Evolutionary conservation across 2,797 vertebrate species (phyloP).

Genomic region (Tenualosa thibaudeaui): DNA sequence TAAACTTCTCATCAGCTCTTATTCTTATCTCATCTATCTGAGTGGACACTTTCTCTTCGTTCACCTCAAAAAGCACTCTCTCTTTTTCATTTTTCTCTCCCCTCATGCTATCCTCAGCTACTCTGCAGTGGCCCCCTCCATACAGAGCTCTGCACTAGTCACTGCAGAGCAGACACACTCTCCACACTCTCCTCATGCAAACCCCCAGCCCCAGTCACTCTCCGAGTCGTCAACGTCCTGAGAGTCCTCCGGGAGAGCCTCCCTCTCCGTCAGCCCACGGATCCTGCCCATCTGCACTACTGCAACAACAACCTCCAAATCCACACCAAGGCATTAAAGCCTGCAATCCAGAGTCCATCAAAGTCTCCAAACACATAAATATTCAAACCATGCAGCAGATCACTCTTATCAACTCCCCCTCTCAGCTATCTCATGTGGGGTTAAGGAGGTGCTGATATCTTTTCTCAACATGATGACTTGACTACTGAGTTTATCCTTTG

Average conservation of each 20-base stretch:
- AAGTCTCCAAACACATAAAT: not conserved
- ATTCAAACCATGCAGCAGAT: slow-evolving; percentile 11
- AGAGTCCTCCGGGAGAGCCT: not conserved
- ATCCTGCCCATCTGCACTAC: not conserved
- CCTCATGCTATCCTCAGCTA: not conserved
- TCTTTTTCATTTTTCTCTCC: not conserved
- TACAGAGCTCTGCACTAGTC: not conserved
- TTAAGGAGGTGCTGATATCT: not conserved
- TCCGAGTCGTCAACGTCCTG: not conserved
- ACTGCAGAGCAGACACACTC: not conserved
- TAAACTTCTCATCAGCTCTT: not conserved
- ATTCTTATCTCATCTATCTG: not conserved
- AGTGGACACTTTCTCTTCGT: not conserved
- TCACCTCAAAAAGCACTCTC: not conserved
- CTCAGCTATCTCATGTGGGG: not conserved
- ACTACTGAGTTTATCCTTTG: not conserved
- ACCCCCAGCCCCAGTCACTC: not conserved
- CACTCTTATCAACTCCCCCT: not conserved
- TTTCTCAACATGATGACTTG: not conserved
- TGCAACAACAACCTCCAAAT: not conserved
- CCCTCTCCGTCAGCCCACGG: not conserved
- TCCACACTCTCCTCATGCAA: not conserved
- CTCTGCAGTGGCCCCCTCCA: not conserved
- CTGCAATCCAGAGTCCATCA: not conserved
- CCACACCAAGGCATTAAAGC: not conserved